A percentile compares a stretch with the other conserved stretches of the same genome.
phyloP scores from a whole-genome alignment of 2,113 vertebrate genomes.

The Otocyon megalotis region DNA sequence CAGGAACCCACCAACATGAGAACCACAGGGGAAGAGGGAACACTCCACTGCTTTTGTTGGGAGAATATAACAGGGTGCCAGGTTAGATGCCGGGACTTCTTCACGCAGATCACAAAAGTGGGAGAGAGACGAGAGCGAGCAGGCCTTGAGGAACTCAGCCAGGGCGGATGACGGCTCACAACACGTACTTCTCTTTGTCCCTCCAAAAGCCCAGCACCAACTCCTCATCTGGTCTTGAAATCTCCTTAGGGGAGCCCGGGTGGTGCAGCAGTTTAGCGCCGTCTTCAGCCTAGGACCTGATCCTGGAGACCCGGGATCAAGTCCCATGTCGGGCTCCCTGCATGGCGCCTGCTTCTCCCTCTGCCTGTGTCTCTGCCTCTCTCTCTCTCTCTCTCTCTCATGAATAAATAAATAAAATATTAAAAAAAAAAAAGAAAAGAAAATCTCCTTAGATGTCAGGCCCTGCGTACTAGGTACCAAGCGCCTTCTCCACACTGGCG shows the following conservation, averaged over 20 bases:
- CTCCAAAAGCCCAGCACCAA: neutral
- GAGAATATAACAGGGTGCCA: neutral
- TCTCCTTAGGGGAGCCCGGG: too few relatives aligned
- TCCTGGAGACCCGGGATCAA: too few relatives aligned
- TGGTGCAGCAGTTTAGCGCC: too few relatives aligned
- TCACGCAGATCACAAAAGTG: neutral
- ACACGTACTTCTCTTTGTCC: neutral
- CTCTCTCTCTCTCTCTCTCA: too few relatives aligned
- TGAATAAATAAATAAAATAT: too few relatives aligned
- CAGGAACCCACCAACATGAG: neutral
- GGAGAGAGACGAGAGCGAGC: neutral
- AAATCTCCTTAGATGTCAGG: neutral
- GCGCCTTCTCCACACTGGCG: neutral
- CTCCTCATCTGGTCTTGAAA: neutral
- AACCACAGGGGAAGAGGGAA: neutral
- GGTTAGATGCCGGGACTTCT: neutral
- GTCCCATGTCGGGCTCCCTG: too few relatives aligned
- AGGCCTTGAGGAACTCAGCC: neutral
- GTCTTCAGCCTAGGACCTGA: too few relatives aligned
- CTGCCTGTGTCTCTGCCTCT: too few relatives aligned
- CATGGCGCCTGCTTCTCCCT: too few relatives aligned
- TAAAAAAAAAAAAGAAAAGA: too few relatives aligned
- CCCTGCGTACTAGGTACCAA: neutral
- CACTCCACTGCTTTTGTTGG: neutral
- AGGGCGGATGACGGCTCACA: neutral